Evolutionary conservation across 2,113 vertebrate genomes (phyloP).

Genomic region (Neolamprologus caudopunctatus): DNA sequence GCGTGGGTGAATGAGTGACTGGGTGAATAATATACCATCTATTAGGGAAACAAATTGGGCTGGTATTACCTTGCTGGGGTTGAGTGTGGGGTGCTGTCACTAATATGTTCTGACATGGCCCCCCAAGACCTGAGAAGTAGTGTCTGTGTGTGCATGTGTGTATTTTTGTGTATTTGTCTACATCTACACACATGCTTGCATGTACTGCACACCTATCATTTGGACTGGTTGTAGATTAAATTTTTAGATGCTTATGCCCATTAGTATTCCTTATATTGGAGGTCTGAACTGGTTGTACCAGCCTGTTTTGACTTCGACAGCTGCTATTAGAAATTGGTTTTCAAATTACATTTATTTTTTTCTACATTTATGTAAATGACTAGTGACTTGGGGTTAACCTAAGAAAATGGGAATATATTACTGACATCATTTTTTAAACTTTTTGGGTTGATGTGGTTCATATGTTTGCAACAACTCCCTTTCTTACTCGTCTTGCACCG

Average conservation of each 20-base stretch:
- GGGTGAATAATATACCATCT: conserved; percentile 67
- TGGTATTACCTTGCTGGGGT: conserved; percentile 40
- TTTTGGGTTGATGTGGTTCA: background rate
- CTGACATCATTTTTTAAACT: background rate
- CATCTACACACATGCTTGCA: background rate
- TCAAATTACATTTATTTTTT: background rate
- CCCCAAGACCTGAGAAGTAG: conserved; percentile 41
- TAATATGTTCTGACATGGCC: conserved; percentile 68
- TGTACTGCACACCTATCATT: background rate
- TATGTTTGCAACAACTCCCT: background rate
- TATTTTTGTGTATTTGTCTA: background rate
- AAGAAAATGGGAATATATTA: background rate
- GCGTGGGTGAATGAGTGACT: conserved; percentile 47
- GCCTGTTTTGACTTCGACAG: background rate
- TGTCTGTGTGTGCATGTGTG: background rate
- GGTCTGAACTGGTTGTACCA: background rate
- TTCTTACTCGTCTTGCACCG: background rate
- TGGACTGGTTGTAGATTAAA: background rate
- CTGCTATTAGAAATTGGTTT: background rate
- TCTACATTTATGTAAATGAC: background rate
- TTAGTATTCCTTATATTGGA: background rate
- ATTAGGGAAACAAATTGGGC: conserved; percentile 70
- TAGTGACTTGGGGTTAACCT: background rate
- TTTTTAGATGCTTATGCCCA: background rate
- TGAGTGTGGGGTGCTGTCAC: conserved; percentile 56